A percentile compares a stretch with the other conserved stretches of the same genome.
Evolutionary conservation across 1,140 invertebrate genomes (phyloP).

Genomic region (Ceratitis capitata): DNA sequence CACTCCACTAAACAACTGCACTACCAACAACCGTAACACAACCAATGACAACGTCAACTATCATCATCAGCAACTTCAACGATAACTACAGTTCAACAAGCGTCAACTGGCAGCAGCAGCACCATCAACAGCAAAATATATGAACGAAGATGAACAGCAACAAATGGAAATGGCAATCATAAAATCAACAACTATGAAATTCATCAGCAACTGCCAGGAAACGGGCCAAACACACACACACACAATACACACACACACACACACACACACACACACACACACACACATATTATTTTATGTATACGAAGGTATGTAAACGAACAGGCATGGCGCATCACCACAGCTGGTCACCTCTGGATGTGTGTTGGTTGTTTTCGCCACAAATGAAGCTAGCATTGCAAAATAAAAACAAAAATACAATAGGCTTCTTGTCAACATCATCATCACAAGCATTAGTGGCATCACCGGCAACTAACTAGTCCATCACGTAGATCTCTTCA

Average conservation of each 20-base stretch:
- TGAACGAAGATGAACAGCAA: too few species aligned
- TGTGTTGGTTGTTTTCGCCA: slow-evolving; percentile 42
- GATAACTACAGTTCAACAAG: too few species aligned
- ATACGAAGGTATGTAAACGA: too few species aligned
- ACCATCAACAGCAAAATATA: too few species aligned
- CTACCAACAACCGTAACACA: too few species aligned
- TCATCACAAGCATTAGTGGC: slow-evolving; percentile 50
- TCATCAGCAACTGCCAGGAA: slow-evolving; percentile 51
- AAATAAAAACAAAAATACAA: background rate
- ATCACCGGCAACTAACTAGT: slow-evolving; percentile 46
- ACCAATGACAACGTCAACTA: too few species aligned
- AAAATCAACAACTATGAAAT: slow-evolving; percentile 65
- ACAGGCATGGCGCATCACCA: background rate
- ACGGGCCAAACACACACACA: slow-evolving; percentile 40
- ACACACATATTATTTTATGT: too few species aligned
- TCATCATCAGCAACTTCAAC: too few species aligned
- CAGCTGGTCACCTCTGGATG: slow-evolving; percentile 49
- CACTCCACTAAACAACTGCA: too few species aligned
- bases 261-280: background rate
- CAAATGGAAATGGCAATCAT: slow-evolving; percentile 58
- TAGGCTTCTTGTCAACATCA: slow-evolving; percentile 43
- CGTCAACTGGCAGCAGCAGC: too few species aligned
- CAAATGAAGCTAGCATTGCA: background rate
- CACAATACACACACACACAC: slow-evolving; percentile 44
- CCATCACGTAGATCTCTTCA: background rate